These are phyloP conservation scores for Harpagifer antarcticus DNA, from an alignment of 2,797 vertebrate species.

Conservation along the genomic window DNA sequence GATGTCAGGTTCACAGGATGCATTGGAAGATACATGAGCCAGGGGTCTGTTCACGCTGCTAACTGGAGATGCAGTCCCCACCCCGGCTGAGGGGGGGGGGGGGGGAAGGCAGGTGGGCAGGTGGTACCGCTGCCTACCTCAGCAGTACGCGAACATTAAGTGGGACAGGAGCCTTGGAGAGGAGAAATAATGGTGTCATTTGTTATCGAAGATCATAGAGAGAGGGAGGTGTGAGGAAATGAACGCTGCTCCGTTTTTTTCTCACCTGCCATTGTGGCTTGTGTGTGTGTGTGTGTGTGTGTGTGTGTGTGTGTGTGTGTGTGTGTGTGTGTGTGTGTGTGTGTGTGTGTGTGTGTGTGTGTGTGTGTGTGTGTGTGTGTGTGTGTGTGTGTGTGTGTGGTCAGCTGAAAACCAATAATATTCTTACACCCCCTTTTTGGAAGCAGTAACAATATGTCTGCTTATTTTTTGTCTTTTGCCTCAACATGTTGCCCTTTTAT, in stretches of 20 bases:
- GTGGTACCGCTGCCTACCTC: conserved; percentile 64
- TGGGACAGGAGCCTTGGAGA: conserved; percentile 71
- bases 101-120: conserved; percentile 8
- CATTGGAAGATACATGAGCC: conserved; percentile 61
- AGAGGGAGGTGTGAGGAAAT: conserved; percentile 36
- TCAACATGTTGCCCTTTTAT: no score
- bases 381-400: neutral
- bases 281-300: neutral
- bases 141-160: conserved; percentile 75
- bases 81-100: neutral
- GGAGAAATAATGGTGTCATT: conserved; percentile 76
- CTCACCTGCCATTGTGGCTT: conserved; percentile 19
- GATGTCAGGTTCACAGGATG: conserved; percentile 14
- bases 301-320: neutral
- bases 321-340: neutral
- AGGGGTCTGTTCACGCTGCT: conserved; percentile 16
- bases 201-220: conserved; percentile 62
- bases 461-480: neutral
- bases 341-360: no score
- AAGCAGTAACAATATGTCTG: neutral
- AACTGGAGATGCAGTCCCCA: conserved; percentile 12
- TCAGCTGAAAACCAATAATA: conserved; percentile 16
- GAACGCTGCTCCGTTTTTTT: conserved; percentile 34
- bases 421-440: neutral
- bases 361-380: neutral